Evolutionary conservation across 2,113 vertebrate genomes (phyloP), one percentile per base, ranked within the genome.

Genomic region (Procavia capensis): DNA sequence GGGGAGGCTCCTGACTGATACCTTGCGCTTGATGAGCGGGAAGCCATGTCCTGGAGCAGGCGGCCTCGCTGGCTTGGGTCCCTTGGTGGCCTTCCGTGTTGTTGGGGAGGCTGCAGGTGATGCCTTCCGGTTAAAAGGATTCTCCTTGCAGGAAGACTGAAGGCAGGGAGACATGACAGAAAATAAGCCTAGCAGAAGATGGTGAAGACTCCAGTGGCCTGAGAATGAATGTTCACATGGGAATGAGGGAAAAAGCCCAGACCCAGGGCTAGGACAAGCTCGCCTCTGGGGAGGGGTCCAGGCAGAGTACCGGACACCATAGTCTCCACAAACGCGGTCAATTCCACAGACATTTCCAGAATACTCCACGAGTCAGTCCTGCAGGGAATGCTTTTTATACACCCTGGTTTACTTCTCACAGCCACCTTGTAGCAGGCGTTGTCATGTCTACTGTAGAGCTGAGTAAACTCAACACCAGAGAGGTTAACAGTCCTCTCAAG

Each of bases 1-100:
- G 9, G n/a, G 66, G n/a, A n/a, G 24, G 31, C 31, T 84, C 86
- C 66, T 6, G 2, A 68, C 61, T 22, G 22, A 92, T 95, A 99
- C 99, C 99, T 99, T 99, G 97, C 99, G 99, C 96, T 99, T 99
- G 97, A 99, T 99, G 91, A 99, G 99, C 0, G 99, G 99, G 94
- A 99, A 99, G 64, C 99, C 99, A 0, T 99, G 98, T 91, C 99
- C 99, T 0, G 99, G 99, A 13, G 99, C 99, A 7, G 99, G 98
- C 3, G 98, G 98, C 50, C 98, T 99, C 3, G 85, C 95, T 2
- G 99, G 98, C 76, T 98, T 98, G 57, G 99, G 97, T 43, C 99
- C 99, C 91, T 98, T 99, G 31, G 98, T 97, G 68, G 98, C 98
- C 97, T 98, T 99, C 95, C 97, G 98, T 45, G 96, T 63, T 0